Evolutionary conservation across 2,797 vertebrate genomes (phyloP).

Genomic region (Dromococcyx pavoninus): DNA sequence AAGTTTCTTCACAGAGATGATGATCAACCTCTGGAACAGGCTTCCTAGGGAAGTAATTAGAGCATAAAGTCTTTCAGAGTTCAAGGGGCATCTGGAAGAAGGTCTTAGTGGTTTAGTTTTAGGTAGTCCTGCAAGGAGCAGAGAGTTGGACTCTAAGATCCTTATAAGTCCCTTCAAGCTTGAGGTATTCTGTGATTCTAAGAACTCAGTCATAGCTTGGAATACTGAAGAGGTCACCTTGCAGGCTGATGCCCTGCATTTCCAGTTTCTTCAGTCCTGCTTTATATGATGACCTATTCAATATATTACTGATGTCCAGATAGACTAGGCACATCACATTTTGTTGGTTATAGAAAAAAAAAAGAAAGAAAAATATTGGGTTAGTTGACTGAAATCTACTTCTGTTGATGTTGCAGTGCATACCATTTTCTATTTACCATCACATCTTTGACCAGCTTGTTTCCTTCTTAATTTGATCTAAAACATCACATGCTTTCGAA

Average conservation of each 20-base stretch:
- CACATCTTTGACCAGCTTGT: not conserved
- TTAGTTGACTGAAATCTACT: not conserved
- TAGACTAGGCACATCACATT: not conserved
- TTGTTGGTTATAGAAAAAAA: not conserved
- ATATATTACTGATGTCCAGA: not conserved
- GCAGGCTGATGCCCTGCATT: not conserved
- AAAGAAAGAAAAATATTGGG: not conserved
- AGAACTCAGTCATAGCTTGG: not conserved
- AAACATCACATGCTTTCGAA: not conserved
- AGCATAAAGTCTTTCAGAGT: not conserved
- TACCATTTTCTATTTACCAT: not conserved
- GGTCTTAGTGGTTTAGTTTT: not conserved
- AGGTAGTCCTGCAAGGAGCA: not conserved
- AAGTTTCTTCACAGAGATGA: not conserved
- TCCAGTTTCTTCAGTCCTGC: not conserved
- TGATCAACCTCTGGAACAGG: not conserved
- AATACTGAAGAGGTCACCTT: not conserved
- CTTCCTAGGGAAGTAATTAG: not conserved
- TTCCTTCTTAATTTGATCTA: conserved; percentile 16
- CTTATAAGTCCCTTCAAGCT: not conserved
- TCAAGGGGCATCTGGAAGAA: not conserved
- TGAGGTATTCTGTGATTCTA: not conserved
- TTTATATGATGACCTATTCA: not conserved
- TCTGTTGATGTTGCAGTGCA: not conserved
- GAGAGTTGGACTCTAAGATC: not conserved